Base-by-base conservation (phyloP, 1,140 invertebrate genomes). In the Venustaconcha ellipsiformis region DNA sequence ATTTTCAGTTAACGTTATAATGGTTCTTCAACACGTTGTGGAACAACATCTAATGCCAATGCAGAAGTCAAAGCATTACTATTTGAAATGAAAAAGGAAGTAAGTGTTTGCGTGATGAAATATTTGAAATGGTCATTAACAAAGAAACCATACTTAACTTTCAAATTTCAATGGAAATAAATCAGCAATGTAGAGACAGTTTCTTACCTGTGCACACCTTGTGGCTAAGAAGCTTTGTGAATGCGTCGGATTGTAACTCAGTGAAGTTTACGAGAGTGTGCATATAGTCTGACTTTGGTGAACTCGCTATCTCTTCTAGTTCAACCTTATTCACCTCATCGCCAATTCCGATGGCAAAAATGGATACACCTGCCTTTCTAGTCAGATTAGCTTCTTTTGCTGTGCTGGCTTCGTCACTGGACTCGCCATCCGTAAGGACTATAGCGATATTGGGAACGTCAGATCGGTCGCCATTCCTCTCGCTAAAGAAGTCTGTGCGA, bases 391-490 rank as follows among this genome's bases (percentile, higher is more conserved):
- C 82, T 57, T 81, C 59, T 17, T 59, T 13, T 26, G 68, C 37
- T 60, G 79, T 80, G 17, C 2, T 15, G 0, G 15, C 17, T 8
- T 4, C 15, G 59, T 79, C 17, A 0, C 60, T 70, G 14, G 79
- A 79, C 15, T 74, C 55, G 3, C 81, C 81, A 60, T 83, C 81
- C 14, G 81, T 83, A 48, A 80, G 62, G 37, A 83, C 56, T 15
- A 83, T 75, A 57, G 62, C 60, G n/a, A 82, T 23, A 56, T 71
- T 76, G 13, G 72, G 63, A 0, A 82, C 76, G 26, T 63, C 62
- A 18, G 63, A 11, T 4, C 78, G 59, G 1, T 71, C 72, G 2
- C 78, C 81, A 17, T 74, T 67, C 6, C 37, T 65, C 14, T 70
- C n/a, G 14, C 23, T 57, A 62, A 82, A 80, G 17, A 80, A 37